These are phyloP conservation scores for Chelonia mydas DNA, from an alignment of 2,797 vertebrate species.

Conservation along the genomic window DNA sequence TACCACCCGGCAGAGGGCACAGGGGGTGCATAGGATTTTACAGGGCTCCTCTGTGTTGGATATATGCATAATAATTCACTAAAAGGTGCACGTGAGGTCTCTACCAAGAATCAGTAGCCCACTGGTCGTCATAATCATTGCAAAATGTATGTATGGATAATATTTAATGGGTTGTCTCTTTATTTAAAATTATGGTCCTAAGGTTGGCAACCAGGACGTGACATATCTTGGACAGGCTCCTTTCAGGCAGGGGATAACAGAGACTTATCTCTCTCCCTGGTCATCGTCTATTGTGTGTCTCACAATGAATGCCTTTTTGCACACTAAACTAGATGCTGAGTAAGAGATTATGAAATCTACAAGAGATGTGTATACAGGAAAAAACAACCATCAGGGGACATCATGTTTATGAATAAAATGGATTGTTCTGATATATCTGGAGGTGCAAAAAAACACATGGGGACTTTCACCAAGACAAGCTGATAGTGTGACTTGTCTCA, in stretches of 20 bases:
- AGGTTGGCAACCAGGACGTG: neutral
- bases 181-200: neutral
- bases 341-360: neutral
- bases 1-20: neutral
- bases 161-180: neutral
- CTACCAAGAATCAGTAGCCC: neutral
- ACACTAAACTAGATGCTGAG: neutral
- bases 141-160: no score
- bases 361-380: neutral
- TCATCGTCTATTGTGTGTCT: neutral
- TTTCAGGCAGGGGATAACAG: neutral
- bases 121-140: neutral
- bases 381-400: neutral
- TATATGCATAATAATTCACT: neutral
- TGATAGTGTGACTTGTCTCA: neutral
- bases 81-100: neutral
- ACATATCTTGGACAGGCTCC: neutral
- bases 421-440: neutral
- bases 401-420: neutral
- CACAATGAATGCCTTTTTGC: neutral
- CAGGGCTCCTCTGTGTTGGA: neutral
- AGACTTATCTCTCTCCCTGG: neutral
- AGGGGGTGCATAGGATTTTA: neutral
- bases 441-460: neutral
- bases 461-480: neutral